Percentiles rank a stretch among this genome's conserved stretches.
Conservation (phyloP, 2,113 vertebrate species). For the Melanocharis versteri region DNA sequence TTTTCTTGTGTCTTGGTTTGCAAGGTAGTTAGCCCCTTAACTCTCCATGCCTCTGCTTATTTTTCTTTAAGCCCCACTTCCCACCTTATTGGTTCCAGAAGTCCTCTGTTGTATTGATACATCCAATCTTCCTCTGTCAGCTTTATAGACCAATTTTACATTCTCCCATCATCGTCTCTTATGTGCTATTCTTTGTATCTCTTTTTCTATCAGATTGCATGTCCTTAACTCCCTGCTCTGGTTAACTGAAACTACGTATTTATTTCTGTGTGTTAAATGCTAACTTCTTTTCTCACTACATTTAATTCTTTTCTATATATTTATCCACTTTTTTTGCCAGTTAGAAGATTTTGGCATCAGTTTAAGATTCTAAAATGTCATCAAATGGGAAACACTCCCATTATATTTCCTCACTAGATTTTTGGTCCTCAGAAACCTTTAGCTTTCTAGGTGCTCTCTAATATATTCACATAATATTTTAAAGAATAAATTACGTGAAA, state of each 20-base stretch:
- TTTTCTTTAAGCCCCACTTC: neutral
- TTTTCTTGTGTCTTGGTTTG: neutral
- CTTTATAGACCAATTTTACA: neutral
- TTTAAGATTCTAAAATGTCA: neutral
- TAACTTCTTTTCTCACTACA: neutral
- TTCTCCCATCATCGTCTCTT: neutral
- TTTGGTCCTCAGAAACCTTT: neutral
- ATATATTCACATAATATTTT: neutral
- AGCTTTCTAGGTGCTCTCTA: neutral
- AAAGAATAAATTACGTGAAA: neutral
- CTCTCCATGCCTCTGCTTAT: neutral
- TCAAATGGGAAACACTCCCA: neutral
- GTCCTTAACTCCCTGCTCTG: neutral
- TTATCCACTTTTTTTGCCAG: neutral
- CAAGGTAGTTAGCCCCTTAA: neutral
- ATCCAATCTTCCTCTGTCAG: neutral
- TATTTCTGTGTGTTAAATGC: neutral
- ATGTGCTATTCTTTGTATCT: neutral
- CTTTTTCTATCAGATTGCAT: neutral
- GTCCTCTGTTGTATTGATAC: neutral
- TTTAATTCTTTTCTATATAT: neutral
- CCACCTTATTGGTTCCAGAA: neutral
- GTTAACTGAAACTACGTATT: neutral
- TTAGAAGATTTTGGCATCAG: neutral
- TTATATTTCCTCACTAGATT: neutral